Percentiles rank a stretch among this genome's conserved stretches.
phyloP scores from a whole-genome alignment of 2,113 vertebrate genomes.

The Lampris incognitus region DNA sequence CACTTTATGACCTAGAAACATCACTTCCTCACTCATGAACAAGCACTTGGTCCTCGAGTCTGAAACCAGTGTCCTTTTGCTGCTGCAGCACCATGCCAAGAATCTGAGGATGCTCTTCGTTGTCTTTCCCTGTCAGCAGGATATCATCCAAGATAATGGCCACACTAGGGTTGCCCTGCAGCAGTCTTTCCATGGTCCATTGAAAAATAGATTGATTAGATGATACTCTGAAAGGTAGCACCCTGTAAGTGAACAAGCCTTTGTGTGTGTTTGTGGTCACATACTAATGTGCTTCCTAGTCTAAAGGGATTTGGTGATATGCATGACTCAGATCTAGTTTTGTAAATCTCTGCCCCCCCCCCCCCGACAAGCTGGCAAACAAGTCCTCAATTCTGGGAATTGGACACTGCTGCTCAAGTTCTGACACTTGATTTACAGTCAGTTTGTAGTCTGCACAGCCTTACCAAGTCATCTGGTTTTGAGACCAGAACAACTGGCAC shows the following conservation, averaged over 20 bases:
- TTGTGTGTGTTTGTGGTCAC: slow-evolving; percentile 38
- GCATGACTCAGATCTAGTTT: slow-evolving; percentile 42
- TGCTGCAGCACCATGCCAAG: neutral
- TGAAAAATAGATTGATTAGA: slow-evolving; percentile 11
- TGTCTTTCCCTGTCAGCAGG: neutral
- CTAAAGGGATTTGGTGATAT: slow-evolving; percentile 40
- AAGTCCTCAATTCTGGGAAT: slow-evolving; percentile 36
- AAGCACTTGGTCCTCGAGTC: neutral
- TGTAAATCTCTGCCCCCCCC: slow-evolving; percentile 25
- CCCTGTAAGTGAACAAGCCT: slow-evolving; percentile 16
- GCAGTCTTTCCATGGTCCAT: neutral
- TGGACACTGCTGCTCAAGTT: slow-evolving; percentile 37
- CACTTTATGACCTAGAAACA: slow-evolving; percentile 26
- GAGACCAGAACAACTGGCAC: slow-evolving; percentile 18
- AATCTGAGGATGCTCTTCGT: slow-evolving; percentile 21
- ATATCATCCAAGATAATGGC: no score
- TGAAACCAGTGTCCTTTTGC: slow-evolving; percentile 1
- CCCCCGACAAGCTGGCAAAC: slow-evolving; percentile 15
- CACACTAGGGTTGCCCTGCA: no score
- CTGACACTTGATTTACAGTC: slow-evolving; percentile 34
- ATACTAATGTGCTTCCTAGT: slow-evolving; percentile 25
- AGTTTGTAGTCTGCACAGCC: slow-evolving; percentile 40
- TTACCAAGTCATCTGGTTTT: slow-evolving; percentile 15
- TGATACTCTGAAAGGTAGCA: slow-evolving; percentile 21
- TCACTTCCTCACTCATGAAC: neutral